Percentiles rank a stretch among this genome's conserved stretches.
Conservation (phyloP, 1,140 invertebrate genomes). For the Drepana arcuata region DNA sequence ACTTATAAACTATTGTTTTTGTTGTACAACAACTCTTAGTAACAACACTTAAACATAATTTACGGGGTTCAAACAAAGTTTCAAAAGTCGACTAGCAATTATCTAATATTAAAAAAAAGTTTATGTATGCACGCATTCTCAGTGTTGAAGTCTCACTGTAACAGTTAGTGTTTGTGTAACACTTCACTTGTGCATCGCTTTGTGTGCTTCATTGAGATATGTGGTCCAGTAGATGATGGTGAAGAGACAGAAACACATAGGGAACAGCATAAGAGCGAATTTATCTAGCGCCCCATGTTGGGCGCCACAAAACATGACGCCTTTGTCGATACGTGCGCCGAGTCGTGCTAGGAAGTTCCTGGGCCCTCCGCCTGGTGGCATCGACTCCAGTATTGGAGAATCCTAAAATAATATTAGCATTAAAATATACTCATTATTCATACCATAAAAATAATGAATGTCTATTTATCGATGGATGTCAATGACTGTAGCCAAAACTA, state of each 20-base stretch:
- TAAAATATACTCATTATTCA: background rate
- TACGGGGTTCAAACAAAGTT: constrained; percentile 9
- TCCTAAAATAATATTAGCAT: too few species aligned
- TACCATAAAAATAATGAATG: too few species aligned
- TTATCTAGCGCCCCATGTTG: constrained; percentile 73
- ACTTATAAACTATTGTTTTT: too few species aligned
- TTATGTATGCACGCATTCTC: constrained; percentile 8
- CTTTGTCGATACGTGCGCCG: constrained; percentile 56
- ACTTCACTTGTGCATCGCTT: constrained; percentile 31
- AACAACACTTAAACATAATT: constrained; percentile 1
- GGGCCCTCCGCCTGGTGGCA: constrained; percentile 35
- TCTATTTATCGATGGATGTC: too few species aligned
- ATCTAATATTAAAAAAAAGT: constrained; percentile 42
- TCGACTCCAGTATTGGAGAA: constrained; percentile 59
- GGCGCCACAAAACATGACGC: constrained; percentile 73
- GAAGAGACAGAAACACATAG: constrained; percentile 77
- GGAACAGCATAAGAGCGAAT: constrained; percentile 78
- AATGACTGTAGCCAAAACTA: too few species aligned
- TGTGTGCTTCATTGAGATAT: constrained; percentile 74
- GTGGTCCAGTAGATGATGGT: constrained; percentile 80
- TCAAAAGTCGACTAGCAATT: constrained; percentile 34
- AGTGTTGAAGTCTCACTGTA: too few species aligned
- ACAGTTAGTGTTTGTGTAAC: too few species aligned
- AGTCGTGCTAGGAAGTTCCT: constrained; percentile 45
- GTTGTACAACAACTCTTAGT: background rate